These are phyloP conservation scores for Limnephilus rhombicus DNA, from an alignment of 2,888 invertebrate genomes.

Conservation along the genomic window DNA sequence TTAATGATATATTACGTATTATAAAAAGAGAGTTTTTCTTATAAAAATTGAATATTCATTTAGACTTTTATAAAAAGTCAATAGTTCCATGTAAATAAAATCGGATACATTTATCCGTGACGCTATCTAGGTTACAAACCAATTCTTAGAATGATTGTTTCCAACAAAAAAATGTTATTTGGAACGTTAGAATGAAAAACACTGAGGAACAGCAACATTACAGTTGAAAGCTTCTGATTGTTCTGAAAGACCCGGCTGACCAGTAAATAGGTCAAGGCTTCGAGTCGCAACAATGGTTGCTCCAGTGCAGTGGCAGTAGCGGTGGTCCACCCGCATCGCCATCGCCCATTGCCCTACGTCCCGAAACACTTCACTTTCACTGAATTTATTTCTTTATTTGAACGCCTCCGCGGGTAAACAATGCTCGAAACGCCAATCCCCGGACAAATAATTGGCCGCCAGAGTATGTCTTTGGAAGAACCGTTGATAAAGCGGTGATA, in stretches of 20 bases:
- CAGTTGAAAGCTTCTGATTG: not conserved
- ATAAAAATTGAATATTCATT: too few relatives aligned
- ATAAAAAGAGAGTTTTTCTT: too few relatives aligned
- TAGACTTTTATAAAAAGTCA: too few relatives aligned
- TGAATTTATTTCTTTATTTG: not conserved
- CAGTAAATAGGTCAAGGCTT: conserved; percentile 15
- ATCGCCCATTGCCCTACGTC: not conserved
- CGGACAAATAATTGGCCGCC: conserved; percentile 1
- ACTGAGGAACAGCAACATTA: not conserved
- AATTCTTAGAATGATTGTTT: too few relatives aligned
- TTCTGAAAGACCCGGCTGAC: not conserved
- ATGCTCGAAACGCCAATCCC: conserved; percentile 7
- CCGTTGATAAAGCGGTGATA: conserved; percentile 32
- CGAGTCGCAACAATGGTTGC: not conserved
- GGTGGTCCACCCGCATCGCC: not conserved
- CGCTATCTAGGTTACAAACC: too few relatives aligned
- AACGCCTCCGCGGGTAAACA: not conserved
- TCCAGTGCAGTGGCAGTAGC: too few relatives aligned
- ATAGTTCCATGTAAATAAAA: too few relatives aligned
- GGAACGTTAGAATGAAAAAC: not conserved
- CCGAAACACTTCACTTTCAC: conserved; percentile 23
- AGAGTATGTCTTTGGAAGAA: conserved; percentile 15
- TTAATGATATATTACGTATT: too few relatives aligned
- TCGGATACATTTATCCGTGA: too few relatives aligned
- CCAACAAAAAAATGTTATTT: not conserved